Evolutionary conservation across 2,797 vertebrate species (phyloP), one percentile per base, ranked within the genome.

Genomic region (Lemur catta): DNA sequence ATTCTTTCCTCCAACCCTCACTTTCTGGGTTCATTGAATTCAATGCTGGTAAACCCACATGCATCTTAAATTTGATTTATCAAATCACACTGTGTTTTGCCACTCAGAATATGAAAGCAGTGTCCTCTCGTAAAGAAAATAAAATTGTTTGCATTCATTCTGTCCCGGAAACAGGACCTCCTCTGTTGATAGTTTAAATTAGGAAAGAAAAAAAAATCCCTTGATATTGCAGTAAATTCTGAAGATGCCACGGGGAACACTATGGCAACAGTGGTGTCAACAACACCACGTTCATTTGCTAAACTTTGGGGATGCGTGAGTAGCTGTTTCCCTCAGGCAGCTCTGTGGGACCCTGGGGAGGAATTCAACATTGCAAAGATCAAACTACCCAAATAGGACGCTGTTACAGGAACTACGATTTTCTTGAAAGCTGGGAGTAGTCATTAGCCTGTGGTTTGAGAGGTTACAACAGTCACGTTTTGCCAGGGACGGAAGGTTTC

Each of bases 171-270:
- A 4, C 8, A 91, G 69, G 87, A 43, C 80, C 35, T 96, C 95
- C 71, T 52, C 84, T 76, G n/a, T 61, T 17, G 94, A 89, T 95
- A 87, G 38, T 71, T 98, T 97, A 96, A 85, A 96, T 97, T 92
- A 94, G 92, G 95, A 97, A 33, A 11, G 2, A 11, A 0, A n/a
- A 11, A 35, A 10, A 35, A 8, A 72, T 7, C 11, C 4, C 28
- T 84, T 11, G 30, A 30, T 33, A 22, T 95, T 96, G 7, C 57
- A 96, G 5, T 93, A 96, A 96, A 95, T 95, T 65, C 30, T 65
- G 38, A 95, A 65, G 71, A 97, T 91, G 80, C 79, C 28, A 1
- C 4, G 14, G 50, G 75, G 35, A 97, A n/a, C 85, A 82, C 35
- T 91, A 63, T 89, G 61, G 43, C 92, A 97, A 94, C 43, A 57